phyloP scores from a whole-genome alignment of 2,113 vertebrate species.

The Anolis carolinensis region DNA sequence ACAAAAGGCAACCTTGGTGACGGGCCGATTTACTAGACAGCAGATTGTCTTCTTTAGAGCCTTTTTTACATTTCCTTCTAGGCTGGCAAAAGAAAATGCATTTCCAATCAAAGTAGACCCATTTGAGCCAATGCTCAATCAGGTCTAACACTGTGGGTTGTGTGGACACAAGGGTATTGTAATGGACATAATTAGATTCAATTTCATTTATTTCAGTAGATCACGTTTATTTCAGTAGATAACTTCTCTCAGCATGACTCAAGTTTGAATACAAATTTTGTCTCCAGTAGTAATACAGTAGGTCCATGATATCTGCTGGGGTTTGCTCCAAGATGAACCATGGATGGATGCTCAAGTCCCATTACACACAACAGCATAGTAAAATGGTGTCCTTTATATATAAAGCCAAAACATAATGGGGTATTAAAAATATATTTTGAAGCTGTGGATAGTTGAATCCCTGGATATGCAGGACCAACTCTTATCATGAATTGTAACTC shows the following conservation, averaged over 20 bases:
- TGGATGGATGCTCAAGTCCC: too few relatives aligned
- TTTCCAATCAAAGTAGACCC: background rate
- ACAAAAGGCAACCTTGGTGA: too few relatives aligned
- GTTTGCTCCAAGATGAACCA: too few relatives aligned
- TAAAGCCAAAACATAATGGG: too few relatives aligned
- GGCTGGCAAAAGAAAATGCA: background rate
- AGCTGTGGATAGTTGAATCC: too few relatives aligned
- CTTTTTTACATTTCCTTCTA: too few relatives aligned
- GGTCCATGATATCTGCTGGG: too few relatives aligned
- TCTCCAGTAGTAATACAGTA: background rate
- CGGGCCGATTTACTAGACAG: background rate
- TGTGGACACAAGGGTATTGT: background rate
- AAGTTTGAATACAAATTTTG: background rate
- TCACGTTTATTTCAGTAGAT: background rate
- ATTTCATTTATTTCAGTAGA: background rate
- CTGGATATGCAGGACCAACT: too few relatives aligned
- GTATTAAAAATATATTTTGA: too few relatives aligned
- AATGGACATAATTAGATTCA: background rate
- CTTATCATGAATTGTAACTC: background rate
- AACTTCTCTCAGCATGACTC: background rate
- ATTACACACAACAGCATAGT: too few relatives aligned
- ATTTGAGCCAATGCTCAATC: background rate
- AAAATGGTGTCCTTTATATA: too few relatives aligned
- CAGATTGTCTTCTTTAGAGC: background rate
- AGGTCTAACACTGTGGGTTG: background rate